Percentiles rank a stretch among this genome's conserved stretches.
Evolutionary conservation across 1,140 invertebrate species (phyloP).

Genomic region (Hyles vespertilio): DNA sequence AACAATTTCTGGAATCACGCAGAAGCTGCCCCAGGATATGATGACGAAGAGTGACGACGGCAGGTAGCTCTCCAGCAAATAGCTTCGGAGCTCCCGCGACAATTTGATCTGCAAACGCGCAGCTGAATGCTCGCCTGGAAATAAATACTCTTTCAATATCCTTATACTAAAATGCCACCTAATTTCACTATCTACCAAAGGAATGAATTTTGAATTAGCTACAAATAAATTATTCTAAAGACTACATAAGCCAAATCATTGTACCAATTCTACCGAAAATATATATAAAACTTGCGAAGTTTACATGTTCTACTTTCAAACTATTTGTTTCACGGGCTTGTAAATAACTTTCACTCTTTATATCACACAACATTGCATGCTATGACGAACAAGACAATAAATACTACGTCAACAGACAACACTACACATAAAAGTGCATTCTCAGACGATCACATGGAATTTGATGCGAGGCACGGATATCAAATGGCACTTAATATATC

Average conservation of each 20-base stretch:
- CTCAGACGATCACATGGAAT: slow-evolving; percentile 16
- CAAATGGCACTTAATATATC: not conserved
- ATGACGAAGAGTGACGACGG: slow-evolving; percentile 80
- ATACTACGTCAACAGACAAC: not conserved
- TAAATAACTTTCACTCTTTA: too few species aligned
- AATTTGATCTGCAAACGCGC: slow-evolving; percentile 77
- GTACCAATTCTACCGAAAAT: too few species aligned
- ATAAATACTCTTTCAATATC: not conserved
- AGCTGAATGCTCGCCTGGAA: slow-evolving; percentile 76
- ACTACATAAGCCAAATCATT: too few species aligned
- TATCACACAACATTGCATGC: not conserved
- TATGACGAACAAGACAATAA: not conserved
- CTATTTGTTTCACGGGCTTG: too few species aligned
- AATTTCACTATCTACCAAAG: too few species aligned
- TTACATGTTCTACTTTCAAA: too few species aligned
- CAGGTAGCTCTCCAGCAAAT: slow-evolving; percentile 79
- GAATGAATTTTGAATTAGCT: too few species aligned
- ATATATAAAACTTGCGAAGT: too few species aligned
- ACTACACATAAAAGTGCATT: slow-evolving; percentile 13
- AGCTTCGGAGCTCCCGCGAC: slow-evolving; percentile 77
- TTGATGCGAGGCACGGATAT: slow-evolving; percentile 32
- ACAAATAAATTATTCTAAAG: too few species aligned
- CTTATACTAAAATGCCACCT: too few species aligned
- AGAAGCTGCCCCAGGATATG: slow-evolving; percentile 81
- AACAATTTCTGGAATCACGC: slow-evolving; percentile 79